Evolutionary conservation across 2,113 vertebrate genomes (phyloP).

Genomic region (Vimba vimba): DNA sequence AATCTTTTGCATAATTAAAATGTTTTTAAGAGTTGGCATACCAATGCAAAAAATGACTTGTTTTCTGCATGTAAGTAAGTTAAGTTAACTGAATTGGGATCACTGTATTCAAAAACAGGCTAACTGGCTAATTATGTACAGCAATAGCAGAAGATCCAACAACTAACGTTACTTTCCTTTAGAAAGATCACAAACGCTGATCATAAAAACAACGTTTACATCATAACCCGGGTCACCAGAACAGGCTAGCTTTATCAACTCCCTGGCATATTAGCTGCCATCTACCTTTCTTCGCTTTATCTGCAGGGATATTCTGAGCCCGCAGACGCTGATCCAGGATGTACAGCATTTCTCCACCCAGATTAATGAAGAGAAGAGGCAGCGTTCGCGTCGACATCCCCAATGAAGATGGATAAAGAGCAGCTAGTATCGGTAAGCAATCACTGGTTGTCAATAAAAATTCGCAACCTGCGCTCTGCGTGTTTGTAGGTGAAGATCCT

Average conservation of each 20-base stretch:
- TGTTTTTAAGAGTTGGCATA: not conserved
- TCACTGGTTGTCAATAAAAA: not conserved
- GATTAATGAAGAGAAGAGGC: conserved; percentile 92
- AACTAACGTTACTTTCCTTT: not conserved
- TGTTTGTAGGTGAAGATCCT: not conserved
- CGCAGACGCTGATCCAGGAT: conserved; percentile 94
- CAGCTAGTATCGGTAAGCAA: not conserved
- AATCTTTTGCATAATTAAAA: not conserved
- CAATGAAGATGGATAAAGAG: not conserved
- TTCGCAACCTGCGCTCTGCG: not conserved
- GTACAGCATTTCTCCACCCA: conserved; percentile 97
- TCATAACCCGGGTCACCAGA: not conserved
- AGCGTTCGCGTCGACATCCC: conserved; percentile 87
- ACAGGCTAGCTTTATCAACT: not conserved
- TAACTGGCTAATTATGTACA: conserved; percentile 15
- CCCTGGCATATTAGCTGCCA: conserved; percentile 39
- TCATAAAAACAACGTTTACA: not conserved
- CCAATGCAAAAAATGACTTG: not conserved
- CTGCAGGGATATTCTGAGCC: conserved; percentile 91
- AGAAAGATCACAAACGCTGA: not conserved
- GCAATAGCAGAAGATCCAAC: not conserved
- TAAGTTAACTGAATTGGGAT: not conserved
- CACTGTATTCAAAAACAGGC: not conserved
- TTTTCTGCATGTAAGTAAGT: not conserved
- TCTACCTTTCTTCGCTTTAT: conserved; percentile 92